These are phyloP conservation scores for Dione juno DNA, from an alignment of 2,888 invertebrate species.

Conservation along the genomic window DNA sequence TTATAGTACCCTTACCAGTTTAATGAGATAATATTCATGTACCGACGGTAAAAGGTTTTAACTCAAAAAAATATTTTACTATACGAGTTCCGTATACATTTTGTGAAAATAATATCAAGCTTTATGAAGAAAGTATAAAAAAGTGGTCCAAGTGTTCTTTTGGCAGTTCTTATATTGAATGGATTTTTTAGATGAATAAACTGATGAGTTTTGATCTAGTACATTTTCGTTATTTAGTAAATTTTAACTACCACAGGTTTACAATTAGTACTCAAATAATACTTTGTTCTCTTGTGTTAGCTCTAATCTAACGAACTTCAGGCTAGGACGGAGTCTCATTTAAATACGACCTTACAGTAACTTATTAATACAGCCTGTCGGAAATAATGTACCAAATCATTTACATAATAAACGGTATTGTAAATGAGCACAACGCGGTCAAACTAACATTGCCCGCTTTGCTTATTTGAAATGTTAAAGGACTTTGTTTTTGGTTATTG, in stretches of 20 bases:
- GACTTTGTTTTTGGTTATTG: not conserved
- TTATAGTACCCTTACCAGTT: conserved; percentile 38
- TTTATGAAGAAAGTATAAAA: not conserved
- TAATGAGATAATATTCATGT: conserved; percentile 23
- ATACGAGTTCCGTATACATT: not conserved
- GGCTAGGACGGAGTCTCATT: conserved; percentile 51
- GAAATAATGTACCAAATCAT: conserved; percentile 51
- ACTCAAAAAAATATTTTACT: not conserved
- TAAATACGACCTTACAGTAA: conserved; percentile 56
- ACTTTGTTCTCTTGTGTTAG: not conserved
- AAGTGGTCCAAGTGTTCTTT: not conserved
- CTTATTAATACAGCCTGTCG: conserved; percentile 51
- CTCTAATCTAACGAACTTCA: conserved; percentile 42
- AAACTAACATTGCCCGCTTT: conserved; percentile 29
- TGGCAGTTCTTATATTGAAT: too few species aligned
- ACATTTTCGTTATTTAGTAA: too few species aligned
- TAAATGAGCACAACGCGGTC: conserved; percentile 40
- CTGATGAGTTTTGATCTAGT: too few species aligned
- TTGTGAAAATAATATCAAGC: not conserved
- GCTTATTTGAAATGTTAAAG: conserved; percentile 27
- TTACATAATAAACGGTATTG: conserved; percentile 51
- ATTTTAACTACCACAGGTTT: not conserved
- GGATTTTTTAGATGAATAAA: too few species aligned
- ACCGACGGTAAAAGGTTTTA: conserved; percentile 4
- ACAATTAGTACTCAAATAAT: conserved; percentile 8